Conservation (phyloP, 1,140 invertebrate species). For the Drepana arcuata region DNA sequence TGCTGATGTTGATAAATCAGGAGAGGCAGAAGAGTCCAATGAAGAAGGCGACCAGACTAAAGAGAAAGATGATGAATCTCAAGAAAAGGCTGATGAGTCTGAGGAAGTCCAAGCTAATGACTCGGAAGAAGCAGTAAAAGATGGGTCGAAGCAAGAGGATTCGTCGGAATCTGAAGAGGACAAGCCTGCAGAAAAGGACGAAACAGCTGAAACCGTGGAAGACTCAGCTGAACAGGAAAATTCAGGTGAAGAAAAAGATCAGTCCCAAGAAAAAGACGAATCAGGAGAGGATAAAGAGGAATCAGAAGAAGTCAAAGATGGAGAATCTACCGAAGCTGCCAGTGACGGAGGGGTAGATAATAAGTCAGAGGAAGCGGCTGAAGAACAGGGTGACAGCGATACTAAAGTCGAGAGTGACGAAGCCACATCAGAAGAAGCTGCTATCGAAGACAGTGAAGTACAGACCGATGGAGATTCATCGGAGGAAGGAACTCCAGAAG, state of each 20-base stretch:
- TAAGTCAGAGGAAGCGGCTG: conserved; percentile 11
- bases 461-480: conserved; percentile 9
- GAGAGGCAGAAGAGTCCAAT: conserved; percentile 25
- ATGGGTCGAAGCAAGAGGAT: conserved; percentile 37
- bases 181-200: conserved; percentile 11
- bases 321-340: conserved; percentile 13
- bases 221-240: neutral
- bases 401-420: conserved; percentile 18
- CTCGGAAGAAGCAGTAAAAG: conserved; percentile 45
- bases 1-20: conserved; percentile 20
- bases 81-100: conserved; percentile 62
- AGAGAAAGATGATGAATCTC: conserved; percentile 52
- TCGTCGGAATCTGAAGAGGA: conserved; percentile 35
- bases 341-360: conserved; percentile 22
- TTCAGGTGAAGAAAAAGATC: conserved; percentile 6
- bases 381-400: conserved; percentile 13
- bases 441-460: conserved; percentile 19
- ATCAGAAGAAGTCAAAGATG: conserved; percentile 12
- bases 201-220: conserved; percentile 13
- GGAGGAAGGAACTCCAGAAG: conserved; percentile 69
- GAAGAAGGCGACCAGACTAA: conserved; percentile 46
- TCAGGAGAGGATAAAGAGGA: conserved; percentile 7
- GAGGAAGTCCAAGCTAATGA: conserved; percentile 37
- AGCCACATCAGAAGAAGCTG: conserved; percentile 23
- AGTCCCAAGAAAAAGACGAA: conserved; percentile 11